Base-by-base conservation (phyloP, 2,797 vertebrate species). In the Telmatherina bonti region DNA sequence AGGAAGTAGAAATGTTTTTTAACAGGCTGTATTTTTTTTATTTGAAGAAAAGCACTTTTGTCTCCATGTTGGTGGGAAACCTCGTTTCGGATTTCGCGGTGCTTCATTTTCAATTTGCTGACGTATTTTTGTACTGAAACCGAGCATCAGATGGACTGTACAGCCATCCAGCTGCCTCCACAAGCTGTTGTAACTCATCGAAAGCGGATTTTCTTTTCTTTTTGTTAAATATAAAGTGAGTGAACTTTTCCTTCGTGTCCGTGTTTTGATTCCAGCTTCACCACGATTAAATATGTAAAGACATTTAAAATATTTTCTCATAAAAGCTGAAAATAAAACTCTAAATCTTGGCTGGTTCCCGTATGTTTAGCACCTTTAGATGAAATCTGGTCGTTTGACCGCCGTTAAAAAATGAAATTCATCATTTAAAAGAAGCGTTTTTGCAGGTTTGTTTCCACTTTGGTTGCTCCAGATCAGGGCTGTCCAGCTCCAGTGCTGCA, bases 201-300 rank as follows among this genome's bases (percentile, higher is more conserved):
- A 95, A 96, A 95, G 93, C 95, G 96, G 94, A 95, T 73, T 66
- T 62, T 43, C 35, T 69, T 79, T 72, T 56, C 61, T 70, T 89
- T 97, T 96, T 96, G 97, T 97, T 95, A 94, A 97, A 97, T 97
- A 97, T 96, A 97, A 89, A 95, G 85, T 93, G 93, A 92, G 87
- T 95, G 90, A 93, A 95, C 94, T 91, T 92, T 87, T 70, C 26
- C 26, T 30, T n/a, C 2, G 59, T 8, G 35, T 79, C 54, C 16
- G 78, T 66, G 57, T 87, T n/a, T 0, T 84, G 5, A 67, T 84
- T 33, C 5, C 6, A 33, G 33, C 30, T 31, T n/a, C n/a, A n/a
- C n/a, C n/a, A n/a, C n/a, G n/a, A n/a, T n/a, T n/a, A n/a, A n/a
- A n/a, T n/a, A n/a, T n/a, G n/a, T n/a, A n/a, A n/a, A n/a, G n/a